These are phyloP conservation scores for Zelostemma sp. DNA, from an alignment of 1,140 invertebrate genomes.

Conservation along the genomic window DNA sequence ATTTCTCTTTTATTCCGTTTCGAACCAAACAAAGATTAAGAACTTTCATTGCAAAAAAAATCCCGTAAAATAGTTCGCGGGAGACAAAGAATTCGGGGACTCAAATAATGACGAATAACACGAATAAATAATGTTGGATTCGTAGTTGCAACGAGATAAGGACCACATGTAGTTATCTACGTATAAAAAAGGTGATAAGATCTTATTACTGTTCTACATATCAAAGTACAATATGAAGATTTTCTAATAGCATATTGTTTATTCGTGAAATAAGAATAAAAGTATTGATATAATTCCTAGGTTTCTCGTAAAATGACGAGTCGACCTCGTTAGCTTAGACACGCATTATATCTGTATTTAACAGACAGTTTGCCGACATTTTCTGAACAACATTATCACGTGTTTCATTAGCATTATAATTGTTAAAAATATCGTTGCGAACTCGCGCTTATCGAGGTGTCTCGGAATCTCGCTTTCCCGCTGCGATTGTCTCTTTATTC, in stretches of 20 bases:
- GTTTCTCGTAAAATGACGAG: conserved; percentile 15
- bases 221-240: conserved; percentile 41
- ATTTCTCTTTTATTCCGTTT: too few species aligned
- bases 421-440: too few species aligned
- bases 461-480: too few species aligned
- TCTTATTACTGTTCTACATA: conserved; percentile 32
- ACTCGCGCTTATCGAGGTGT: too few species aligned
- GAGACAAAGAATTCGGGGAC: too few species aligned
- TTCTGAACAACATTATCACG: conserved; percentile 22
- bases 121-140: conserved; percentile 3
- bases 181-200: conserved; percentile 33
- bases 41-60: too few species aligned
- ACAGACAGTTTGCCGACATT: conserved; percentile 29
- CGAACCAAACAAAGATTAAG: too few species aligned
- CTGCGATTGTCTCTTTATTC: too few species aligned
- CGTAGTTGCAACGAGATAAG: conserved; percentile 15
- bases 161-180: conserved; percentile 11
- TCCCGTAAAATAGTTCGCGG: too few species aligned
- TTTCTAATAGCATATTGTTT: conserved; percentile 48
- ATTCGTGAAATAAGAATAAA: conserved; percentile 39
- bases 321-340: conserved; percentile 23
- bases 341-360: conserved; percentile 28
- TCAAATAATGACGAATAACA: too few species aligned
- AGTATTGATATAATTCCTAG: conserved; percentile 35
- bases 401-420: conserved; percentile 4